A percentile compares a stretch with the other conserved stretches of the same genome.
phyloP scores from a whole-genome alignment of 2,797 vertebrate species.

The Aplochiton taeniatus region DNA sequence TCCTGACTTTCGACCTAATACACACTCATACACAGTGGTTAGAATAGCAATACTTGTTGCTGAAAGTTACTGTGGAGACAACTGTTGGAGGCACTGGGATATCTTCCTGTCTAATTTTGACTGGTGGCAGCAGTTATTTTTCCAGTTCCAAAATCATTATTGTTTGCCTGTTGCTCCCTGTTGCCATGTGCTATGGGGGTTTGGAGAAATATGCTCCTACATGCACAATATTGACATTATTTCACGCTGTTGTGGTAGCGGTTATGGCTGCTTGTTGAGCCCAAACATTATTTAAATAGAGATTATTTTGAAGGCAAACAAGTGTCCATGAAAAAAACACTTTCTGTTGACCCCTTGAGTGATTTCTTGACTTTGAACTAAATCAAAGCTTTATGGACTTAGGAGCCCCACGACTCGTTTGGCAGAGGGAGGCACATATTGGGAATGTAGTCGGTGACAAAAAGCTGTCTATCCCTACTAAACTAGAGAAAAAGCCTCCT shows the following conservation, averaged over 20 bases:
- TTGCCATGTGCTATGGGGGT: no score
- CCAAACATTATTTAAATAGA: not conserved
- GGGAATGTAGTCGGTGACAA: constrained; percentile 12
- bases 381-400: constrained; percentile 40
- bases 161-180: no score
- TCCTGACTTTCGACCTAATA: no score
- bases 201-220: not conserved
- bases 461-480: constrained; percentile 26
- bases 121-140: no score
- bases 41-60: no score
- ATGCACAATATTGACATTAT: not conserved
- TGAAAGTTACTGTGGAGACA: no score
- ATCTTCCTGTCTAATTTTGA: no score
- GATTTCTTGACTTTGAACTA: constrained; percentile 34
- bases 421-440: constrained; percentile 25
- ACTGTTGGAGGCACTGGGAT: no score
- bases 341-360: not conserved
- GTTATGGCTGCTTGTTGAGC: not conserved
- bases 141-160: no score
- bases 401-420: constrained; percentile 19
- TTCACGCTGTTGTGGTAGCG: not conserved
- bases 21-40: no score
- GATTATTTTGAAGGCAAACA: not conserved
- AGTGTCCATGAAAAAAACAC: constrained; percentile 1
- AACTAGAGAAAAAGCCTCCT: constrained; percentile 9